Evolutionary conservation across 2,888 invertebrate species (phyloP), one percentile per base, ranked within the genome.

Genomic region (Tillus elongatus): DNA sequence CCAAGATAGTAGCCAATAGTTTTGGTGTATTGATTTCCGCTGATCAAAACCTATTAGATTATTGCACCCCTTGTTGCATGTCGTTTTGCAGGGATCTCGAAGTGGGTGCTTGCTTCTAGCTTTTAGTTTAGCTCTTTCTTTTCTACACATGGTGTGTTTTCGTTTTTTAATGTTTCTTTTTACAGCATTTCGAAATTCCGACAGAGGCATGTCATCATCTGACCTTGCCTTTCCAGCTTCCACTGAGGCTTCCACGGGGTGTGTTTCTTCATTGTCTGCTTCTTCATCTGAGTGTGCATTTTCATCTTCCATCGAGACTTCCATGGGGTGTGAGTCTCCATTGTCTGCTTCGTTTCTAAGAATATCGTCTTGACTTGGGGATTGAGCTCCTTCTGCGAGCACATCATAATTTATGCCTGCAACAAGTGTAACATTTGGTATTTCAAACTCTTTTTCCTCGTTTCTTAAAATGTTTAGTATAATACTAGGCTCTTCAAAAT

Each of bases 1-100:
- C 36, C 36, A 36, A 33, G 36, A 36, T 36, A 36, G 11, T 10
- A 10, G 12, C 34, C 36, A 36, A 36, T 36, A 36, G 26, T 36
- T 35, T 35, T 30, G 3, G 27, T 35, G 30, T 9, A 29, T 29
- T 29, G 11, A 29, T 29, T 29, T 29, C 11, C 30, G 30, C 11
- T 29, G 30, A 9, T 29, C 30, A 29, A 10, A 29, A 10, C 30
- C 11, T 9, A 29, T 29, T 29, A 29, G n/a, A 6, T 29, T 29
- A 9, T 10, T 29, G 11, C 30, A 29, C 30, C 11, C 30, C 11
- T 29, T 29, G 4, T 29, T 29, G 30, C 30, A 29, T 29, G 30
- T 29, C 6, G 30, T 8, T 29, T 29, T 29, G 30, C 30, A 29
- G 9, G 30, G 30, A 29, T 29, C 30, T 29, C 30, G 8, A 29